Evolutionary conservation across 2,888 invertebrate genomes (phyloP).

Genomic region (Xanthia icteritia): DNA sequence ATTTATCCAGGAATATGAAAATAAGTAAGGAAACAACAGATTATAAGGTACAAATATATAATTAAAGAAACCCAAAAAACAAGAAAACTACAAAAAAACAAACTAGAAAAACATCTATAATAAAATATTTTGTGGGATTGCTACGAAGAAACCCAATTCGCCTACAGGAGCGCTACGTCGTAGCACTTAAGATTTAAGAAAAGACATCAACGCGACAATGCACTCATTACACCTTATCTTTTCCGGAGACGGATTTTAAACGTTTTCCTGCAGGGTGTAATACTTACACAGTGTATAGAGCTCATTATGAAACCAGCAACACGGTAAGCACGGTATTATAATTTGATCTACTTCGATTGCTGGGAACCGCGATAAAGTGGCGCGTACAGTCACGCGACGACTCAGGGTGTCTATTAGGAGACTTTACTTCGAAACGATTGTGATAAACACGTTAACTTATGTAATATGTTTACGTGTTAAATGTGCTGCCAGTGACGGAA

Average conservation of each 20-base stretch:
- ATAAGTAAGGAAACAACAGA: not conserved
- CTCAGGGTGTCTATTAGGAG: conserved; percentile 54
- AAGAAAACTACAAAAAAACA: not conserved
- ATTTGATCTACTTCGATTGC: conserved; percentile 71
- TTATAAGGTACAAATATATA: too few species aligned
- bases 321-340: conserved; percentile 71
- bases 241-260: conserved; percentile 41
- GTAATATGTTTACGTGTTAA: conserved; percentile 46
- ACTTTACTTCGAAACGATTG: conserved; percentile 57
- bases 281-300: conserved; percentile 35
- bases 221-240: conserved; percentile 47
- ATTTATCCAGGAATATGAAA: not conserved
- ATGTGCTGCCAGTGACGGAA: conserved; percentile 11
- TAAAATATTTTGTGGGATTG: not conserved
- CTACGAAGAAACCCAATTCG: conserved; percentile 27
- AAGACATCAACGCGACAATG: conserved; percentile 85
- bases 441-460: conserved; percentile 59
- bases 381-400: conserved; percentile 72
- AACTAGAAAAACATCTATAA: not conserved
- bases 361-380: conserved; percentile 72
- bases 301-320: conserved; percentile 61
- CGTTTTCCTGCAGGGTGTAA: conserved; percentile 49
- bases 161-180: conserved; percentile 66
- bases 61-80: not conserved
- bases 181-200: conserved; percentile 77